Base-by-base conservation (phyloP, 2,888 invertebrate species). In the Morpho deidamia region DNA sequence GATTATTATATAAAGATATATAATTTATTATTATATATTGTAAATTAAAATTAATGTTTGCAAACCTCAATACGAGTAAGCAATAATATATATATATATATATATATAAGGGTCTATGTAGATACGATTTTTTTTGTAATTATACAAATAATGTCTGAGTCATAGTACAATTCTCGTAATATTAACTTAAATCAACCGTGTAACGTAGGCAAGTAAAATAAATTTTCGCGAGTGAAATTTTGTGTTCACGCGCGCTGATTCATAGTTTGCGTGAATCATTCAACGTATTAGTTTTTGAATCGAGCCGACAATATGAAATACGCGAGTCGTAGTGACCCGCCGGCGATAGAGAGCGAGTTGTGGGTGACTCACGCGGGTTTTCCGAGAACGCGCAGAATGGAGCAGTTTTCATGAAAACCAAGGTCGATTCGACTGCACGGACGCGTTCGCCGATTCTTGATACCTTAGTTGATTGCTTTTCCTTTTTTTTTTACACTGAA, bases 251-350 rank as follows among this genome's bases (percentile, higher is more conserved):
- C 71, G 64, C 64, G 78, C 77, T 87, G 89, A 89, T 80, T 89
- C 89, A 88, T 81, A 77, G 75, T 67, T 61, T 63, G 75, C 68
- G 76, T 89, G 87, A 89, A 81, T 89, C 88, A 89, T 79, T 77
- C 78, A 67, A 74, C 81, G 82, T 85, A 83, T 84, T 85, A 84
- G 83, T 86, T 86, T 87, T 88, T 87, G 86, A 88, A 85, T 86
- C 79, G 82, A 81, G 81, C 78, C 79, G 79, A 79, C 71, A 83
- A 76, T 84, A 85, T 84, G 83, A 82, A 86, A 84, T 85, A 83
- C 80, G 76, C 81, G 74, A 72, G 63, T 78, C 77, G 83, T 81
- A 83, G 83, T 83, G 85, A 82, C 82, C 83, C 75, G 79, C 80
- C 80, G 74, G 14, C 47, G 41, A 42, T 81, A 81, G 79, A 82